Percentiles rank a stretch among this genome's conserved stretches.
Conservation (phyloP, 2,888 invertebrate species). For the Calameuta idolon region DNA sequence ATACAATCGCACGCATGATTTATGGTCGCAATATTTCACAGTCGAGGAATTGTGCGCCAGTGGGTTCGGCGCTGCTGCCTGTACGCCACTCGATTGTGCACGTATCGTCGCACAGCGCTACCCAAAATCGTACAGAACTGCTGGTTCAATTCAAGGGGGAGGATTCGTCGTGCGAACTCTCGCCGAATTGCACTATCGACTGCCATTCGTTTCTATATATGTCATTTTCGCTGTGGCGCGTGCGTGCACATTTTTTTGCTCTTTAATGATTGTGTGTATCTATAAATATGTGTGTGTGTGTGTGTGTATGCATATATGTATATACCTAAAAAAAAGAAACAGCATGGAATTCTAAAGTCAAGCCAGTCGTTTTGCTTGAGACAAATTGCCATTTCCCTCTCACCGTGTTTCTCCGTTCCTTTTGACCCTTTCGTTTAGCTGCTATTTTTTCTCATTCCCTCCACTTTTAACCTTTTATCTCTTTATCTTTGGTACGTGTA, state of each 20-base stretch:
- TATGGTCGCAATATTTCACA: conserved; percentile 30
- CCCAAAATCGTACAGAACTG: neutral
- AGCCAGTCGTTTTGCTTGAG: neutral
- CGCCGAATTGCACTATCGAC: neutral
- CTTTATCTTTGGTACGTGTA: neutral
- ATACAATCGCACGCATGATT: conserved; percentile 53
- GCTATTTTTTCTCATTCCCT: neutral
- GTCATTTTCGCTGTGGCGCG: neutral
- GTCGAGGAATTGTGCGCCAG: neutral
- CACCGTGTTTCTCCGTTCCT: neutral
- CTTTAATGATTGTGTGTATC: neutral
- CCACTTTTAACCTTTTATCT: conserved; percentile 12
- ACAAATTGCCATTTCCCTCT: neutral
- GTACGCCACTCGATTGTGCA: neutral
- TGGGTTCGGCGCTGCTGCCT: neutral
- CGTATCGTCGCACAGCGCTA: neutral
- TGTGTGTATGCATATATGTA: no score
- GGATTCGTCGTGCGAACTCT: neutral
- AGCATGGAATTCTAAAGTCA: neutral
- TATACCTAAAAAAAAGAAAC: neutral
- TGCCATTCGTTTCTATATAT: neutral
- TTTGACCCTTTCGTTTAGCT: neutral
- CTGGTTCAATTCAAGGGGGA: neutral
- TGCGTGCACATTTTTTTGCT: neutral
- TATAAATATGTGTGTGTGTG: no score